Evolutionary conservation across 2,888 invertebrate genomes (phyloP).

Genomic region (Malthinus seriepunctatus): DNA sequence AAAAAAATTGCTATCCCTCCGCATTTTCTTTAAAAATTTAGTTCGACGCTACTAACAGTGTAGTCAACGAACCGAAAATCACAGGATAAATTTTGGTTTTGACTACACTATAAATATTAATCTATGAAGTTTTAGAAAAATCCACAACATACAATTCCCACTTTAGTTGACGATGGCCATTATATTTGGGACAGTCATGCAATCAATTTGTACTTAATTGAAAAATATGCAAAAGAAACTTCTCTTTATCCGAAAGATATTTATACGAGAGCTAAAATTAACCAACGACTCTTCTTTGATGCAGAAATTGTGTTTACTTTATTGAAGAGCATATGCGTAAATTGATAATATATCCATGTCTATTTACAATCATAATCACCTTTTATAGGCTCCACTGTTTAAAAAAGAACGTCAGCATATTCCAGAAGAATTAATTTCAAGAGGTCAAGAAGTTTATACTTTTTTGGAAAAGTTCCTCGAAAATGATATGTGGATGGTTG

Average conservation of each 20-base stretch:
- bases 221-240: slow-evolving; percentile 58
- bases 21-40: too few relatives aligned
- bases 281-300: slow-evolving; percentile 59
- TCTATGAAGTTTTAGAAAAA: slow-evolving; percentile 57
- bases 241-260: slow-evolving; percentile 58
- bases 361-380: slow-evolving; percentile 41
- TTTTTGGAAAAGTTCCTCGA: slow-evolving; percentile 57
- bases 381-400: slow-evolving; percentile 35
- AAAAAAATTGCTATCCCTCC: too few relatives aligned
- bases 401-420: slow-evolving; percentile 10
- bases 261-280: slow-evolving; percentile 54
- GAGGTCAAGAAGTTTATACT: slow-evolving; percentile 50
- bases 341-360: slow-evolving; percentile 32
- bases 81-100: too few relatives aligned
- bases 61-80: too few relatives aligned
- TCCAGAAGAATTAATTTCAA: slow-evolving; percentile 11
- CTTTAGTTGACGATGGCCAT: slow-evolving; percentile 58
- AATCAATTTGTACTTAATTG: slow-evolving; percentile 56
- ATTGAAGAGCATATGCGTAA: slow-evolving; percentile 57
- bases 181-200: slow-evolving; percentile 67
- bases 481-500: slow-evolving; percentile 57
- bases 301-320: slow-evolving; percentile 56
- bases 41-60: too few relatives aligned
- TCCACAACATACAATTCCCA: slow-evolving; percentile 65
- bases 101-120: too few relatives aligned